Evolutionary conservation across 2,113 vertebrate species (phyloP), one percentile per base, ranked within the genome.

Genomic region (Calcarius ornatus): DNA sequence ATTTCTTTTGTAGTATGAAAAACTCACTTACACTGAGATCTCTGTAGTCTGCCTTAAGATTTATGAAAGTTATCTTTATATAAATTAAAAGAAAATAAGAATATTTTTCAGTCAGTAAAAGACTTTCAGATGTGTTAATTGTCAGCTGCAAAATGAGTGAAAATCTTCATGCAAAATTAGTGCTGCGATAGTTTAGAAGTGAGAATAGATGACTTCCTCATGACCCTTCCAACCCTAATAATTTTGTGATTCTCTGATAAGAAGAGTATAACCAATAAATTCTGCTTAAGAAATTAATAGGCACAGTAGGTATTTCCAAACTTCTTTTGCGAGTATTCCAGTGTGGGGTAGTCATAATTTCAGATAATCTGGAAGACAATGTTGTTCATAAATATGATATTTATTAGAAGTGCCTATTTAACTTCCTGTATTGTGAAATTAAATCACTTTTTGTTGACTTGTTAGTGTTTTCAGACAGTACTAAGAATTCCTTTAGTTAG

Each of bases 401-500:
- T 21, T 37, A 24, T 59, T 28, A 22, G 10, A 57, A 40, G 4
- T 53, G 9, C 3, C 17, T 76, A 8, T 48, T 79, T 65, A 23
- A 48, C 19, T 78, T 69, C 20, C 25, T 28, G 1, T 35, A 1
- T 53, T 42, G 19, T 63, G 43, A 96, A 89, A 86, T 45, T 73
- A 76, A 94, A 83, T 33, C 72, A 14, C 15, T 11, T 77, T 72
- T 82, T 82, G 10, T 79, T 78, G 43, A 81, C 6, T 64, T 51
- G 5, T 72, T 94, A 61, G 30, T 79, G 63, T 84, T 90, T 80
- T 24, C 37, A 77, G 78, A 86, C 28, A 90, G 63, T 81, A 82
- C 43, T 60, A 91, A 94, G 63, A 94, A 73, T 87, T 91, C 56
- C 17, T 40, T 84, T 77, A 84, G 78, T 81, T 79, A 81, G 33